Evolutionary conservation across 2,888 invertebrate genomes (phyloP).

Genomic region (Pteria penguin): DNA sequence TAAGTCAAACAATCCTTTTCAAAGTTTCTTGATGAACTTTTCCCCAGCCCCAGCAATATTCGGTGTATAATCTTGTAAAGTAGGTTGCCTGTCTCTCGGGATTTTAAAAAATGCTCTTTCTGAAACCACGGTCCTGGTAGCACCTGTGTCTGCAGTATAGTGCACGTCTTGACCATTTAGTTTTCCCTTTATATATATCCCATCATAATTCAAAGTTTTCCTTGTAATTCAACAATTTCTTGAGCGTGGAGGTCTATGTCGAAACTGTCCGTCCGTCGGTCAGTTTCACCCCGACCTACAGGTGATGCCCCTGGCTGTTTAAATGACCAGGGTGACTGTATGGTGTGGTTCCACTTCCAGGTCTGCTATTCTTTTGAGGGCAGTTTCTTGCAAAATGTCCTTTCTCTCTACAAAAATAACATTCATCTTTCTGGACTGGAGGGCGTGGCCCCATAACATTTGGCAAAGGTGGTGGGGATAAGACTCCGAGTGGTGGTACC

Average conservation of each 20-base stretch:
- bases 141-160: constrained; percentile 17
- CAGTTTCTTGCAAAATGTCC: no score
- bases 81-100: not conserved
- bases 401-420: no score
- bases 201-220: not conserved
- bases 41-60: not conserved
- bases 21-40: constrained; percentile 16
- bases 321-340: not conserved
- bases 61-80: not conserved
- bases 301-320: not conserved
- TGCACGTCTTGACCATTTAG: not conserved
- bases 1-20: constrained; percentile 35
- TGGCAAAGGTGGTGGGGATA: no score
- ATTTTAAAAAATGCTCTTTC: not conserved
- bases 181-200: constrained; percentile 7
- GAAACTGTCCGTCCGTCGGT: not conserved
- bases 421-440: no score
- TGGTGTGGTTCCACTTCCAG: not conserved
- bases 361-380: no score
- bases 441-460: no score
- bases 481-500: no score
- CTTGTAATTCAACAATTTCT: not conserved
- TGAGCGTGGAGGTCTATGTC: not conserved
- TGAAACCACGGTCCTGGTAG: constrained; percentile 12
- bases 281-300: not conserved